Evolutionary conservation across 2,113 vertebrate genomes (phyloP).

Genomic region (Gymnocephalus cernua): DNA sequence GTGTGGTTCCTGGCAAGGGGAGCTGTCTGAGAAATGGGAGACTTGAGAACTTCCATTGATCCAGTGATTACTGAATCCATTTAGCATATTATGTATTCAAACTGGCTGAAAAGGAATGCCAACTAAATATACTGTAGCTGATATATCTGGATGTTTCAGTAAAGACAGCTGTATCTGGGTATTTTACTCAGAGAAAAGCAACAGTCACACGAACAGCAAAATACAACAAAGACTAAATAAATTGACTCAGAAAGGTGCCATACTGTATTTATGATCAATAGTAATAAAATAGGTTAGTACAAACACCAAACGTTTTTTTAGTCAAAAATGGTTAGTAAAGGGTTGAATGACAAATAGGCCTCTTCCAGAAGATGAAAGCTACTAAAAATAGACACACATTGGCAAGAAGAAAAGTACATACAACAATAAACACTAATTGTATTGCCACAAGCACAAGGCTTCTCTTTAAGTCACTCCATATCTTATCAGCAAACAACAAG

Average conservation of each 20-base stretch:
- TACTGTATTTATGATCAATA: not conserved
- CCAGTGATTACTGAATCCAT: slow-evolving; percentile 47
- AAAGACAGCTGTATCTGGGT: slow-evolving; percentile 11
- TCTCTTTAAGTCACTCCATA: slow-evolving; percentile 2
- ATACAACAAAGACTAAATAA: slow-evolving; percentile 1
- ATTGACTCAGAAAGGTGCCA: slow-evolving; percentile 2
- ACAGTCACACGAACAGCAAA: not conserved
- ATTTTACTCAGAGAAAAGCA: not conserved
- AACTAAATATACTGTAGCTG: slow-evolving; percentile 26
- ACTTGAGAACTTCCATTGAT: slow-evolving; percentile 40
- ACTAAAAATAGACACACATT: slow-evolving; percentile 9
- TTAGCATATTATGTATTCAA: slow-evolving; percentile 67
- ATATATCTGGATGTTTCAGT: slow-evolving; percentile 7
- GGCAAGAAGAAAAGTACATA: not conserved
- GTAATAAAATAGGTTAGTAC: slow-evolving; percentile 4
- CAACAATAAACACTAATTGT: slow-evolving; percentile 1
- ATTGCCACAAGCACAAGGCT: slow-evolving; percentile 8
- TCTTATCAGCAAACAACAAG: slow-evolving; percentile 3
- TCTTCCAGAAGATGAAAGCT: slow-evolving; percentile 1
- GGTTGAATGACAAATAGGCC: not conserved
- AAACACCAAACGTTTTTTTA: not conserved
- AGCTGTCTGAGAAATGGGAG: slow-evolving; percentile 24
- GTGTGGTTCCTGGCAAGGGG: not conserved
- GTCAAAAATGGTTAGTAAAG: not conserved
- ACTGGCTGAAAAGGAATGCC: slow-evolving; percentile 37